A percentile compares a stretch with the other conserved stretches of the same genome.
phyloP scores from a whole-genome alignment of 2,113 vertebrate species.

The Sclerurus mexicanus region DNA sequence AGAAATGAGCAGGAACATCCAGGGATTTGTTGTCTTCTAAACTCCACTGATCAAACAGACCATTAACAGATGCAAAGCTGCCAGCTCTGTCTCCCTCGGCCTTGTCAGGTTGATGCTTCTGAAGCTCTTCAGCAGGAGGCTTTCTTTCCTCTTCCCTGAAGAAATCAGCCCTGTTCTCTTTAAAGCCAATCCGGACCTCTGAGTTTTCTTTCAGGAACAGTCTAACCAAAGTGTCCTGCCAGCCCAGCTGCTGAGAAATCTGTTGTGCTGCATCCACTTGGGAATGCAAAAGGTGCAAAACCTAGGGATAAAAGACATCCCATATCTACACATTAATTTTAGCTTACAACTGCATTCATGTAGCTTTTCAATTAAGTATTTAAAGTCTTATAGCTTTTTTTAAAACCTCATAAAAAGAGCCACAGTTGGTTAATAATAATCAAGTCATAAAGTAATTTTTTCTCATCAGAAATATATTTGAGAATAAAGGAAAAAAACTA shows the following conservation, averaged over 20 bases:
- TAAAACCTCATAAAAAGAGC: neutral
- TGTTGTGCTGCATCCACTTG: conserved; percentile 88
- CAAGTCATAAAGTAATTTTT: neutral
- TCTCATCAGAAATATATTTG: neutral
- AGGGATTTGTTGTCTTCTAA: conserved; percentile 80
- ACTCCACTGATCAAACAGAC: conserved; percentile 74
- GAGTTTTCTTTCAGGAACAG: conserved; percentile 83
- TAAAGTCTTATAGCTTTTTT: neutral
- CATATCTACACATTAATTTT: neutral
- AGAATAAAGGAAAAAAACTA: neutral
- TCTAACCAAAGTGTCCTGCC: conserved; percentile 93
- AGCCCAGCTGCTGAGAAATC: conserved; percentile 89
- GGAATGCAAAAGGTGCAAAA: conserved; percentile 89
- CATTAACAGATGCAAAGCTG: conserved; percentile 53
- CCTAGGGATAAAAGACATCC: conserved; percentile 67
- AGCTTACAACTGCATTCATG: neutral
- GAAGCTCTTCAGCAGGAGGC: conserved; percentile 59
- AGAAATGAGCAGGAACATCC: conserved; percentile 71
- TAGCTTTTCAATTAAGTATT: neutral
- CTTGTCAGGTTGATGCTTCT: conserved; percentile 58
- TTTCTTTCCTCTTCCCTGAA: conserved; percentile 71
- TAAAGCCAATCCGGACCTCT: conserved; percentile 41
- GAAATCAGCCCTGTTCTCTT: conserved; percentile 54
- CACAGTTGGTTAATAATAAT: neutral
- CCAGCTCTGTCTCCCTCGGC: conserved; percentile 72